Base-by-base conservation (phyloP, 2,113 vertebrate species). In the Actinemys pallida region DNA sequence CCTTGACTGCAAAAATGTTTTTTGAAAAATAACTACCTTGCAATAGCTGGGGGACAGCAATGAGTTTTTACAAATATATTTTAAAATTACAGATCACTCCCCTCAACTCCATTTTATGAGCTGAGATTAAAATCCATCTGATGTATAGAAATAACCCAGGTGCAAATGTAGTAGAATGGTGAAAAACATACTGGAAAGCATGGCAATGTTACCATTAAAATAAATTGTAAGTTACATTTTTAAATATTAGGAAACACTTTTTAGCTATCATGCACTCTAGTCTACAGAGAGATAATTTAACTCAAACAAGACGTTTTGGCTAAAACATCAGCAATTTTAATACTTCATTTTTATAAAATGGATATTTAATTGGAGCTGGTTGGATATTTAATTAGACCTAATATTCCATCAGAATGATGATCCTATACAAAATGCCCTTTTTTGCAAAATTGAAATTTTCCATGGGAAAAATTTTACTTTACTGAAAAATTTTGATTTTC, bases 281-380 rank as follows among this genome's bases (percentile, higher is more conserved):
- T 90, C 53, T 94, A 25, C n/a, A 94, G 54, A 80, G 50, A 85
- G 13, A 7, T 27, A 93, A 93, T 83, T 87, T 85, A 94, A 89
- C 7, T 45, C 22, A 88, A 93, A 69, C 25, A 87, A 87, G 27
- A 76, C 5, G 8, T 90, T 96, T 83, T 59, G 84, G 9, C 20
- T 90, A n/a, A 91, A 93, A 72, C 5, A 11, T 25, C 0, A 0
- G 31, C 1, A 2, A 22, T 42, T 75, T 42, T 75, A 22, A 20
- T 5, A 20, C 69, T 75, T 75, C 69, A 9, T 22, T 75, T 75
- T 42, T 22, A 75, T 10, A 75, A 42, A 39, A 75, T 42, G 20
- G n/a, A 75, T 42, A 42, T 39, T 75, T 39, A 75, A 75, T 24
- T 75, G 19, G 35, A 20, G 69, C 20, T 19, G 14, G 16, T 39